A percentile compares a stretch with the other conserved stretches of the same genome.
Conservation (phyloP, 2,797 vertebrate species). For the Darevskia mixta region DNA sequence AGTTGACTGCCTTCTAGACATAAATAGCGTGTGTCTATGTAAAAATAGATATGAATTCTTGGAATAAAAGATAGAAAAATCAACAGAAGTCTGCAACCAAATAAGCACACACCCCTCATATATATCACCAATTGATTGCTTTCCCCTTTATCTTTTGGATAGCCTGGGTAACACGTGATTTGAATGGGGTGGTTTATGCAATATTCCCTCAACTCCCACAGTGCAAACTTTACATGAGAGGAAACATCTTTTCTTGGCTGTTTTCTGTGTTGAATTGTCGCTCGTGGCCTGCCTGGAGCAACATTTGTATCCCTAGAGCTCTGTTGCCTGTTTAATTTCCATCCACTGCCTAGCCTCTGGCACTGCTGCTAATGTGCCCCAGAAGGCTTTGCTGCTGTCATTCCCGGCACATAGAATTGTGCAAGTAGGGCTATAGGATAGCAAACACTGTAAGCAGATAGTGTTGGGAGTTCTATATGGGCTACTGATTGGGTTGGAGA, state of each 20-base stretch:
- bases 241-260: neutral
- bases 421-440: slow-evolving; percentile 16
- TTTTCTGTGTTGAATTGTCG: slow-evolving; percentile 8
- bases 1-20: neutral
- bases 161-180: neutral
- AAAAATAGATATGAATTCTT: neutral
- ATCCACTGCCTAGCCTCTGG: slow-evolving; percentile 64
- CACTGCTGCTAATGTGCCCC: slow-evolving; percentile 19
- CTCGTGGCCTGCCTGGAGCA: slow-evolving; percentile 50
- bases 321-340: slow-evolving; percentile 50
- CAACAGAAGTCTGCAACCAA: neutral
- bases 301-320: slow-evolving; percentile 35
- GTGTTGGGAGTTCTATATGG: neutral
- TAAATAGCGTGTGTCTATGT: neutral
- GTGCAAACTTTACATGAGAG: neutral
- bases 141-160: neutral
- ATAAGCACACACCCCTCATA: too few relatives aligned
- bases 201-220: slow-evolving; percentile 16
- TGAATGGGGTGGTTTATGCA: slow-evolving; percentile 26
- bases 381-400: slow-evolving; percentile 19
- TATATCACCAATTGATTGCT: neutral
- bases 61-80: neutral
- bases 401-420: slow-evolving; percentile 28
- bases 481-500: neutral
- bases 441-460: neutral